A percentile compares a stretch with the other conserved stretches of the same genome.
phyloP scores from a whole-genome alignment of 2,888 invertebrate species.

The Deilephila porcellus region DNA sequence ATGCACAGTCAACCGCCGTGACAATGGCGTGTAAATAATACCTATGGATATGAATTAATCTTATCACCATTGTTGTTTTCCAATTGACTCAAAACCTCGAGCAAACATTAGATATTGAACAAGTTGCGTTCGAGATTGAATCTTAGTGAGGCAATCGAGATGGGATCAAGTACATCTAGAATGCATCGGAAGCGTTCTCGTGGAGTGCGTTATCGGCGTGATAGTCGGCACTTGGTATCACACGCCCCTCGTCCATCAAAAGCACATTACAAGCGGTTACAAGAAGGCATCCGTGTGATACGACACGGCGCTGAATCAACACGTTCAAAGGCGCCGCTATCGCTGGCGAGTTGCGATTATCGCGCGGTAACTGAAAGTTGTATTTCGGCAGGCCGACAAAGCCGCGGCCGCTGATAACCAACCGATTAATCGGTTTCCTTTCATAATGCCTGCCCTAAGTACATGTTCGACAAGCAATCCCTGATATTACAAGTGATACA shows the following conservation, averaged over 20 bases:
- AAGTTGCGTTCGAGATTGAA: slow-evolving; percentile 30
- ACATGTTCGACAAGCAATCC: slow-evolving; percentile 72
- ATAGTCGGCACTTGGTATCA: slow-evolving; percentile 52
- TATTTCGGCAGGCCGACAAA: slow-evolving; percentile 83
- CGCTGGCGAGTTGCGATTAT: slow-evolving; percentile 66
- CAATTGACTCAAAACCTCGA: neutral
- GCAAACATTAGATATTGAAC: neutral
- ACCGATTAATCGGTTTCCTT: slow-evolving; percentile 79
- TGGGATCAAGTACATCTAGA: slow-evolving; percentile 48
- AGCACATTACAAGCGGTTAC: slow-evolving; percentile 73
- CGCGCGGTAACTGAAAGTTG: slow-evolving; percentile 73
- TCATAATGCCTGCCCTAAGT: slow-evolving; percentile 60
- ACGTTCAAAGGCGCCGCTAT: slow-evolving; percentile 80
- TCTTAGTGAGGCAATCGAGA: slow-evolving; percentile 46
- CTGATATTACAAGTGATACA: slow-evolving; percentile 58
- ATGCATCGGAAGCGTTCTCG: slow-evolving; percentile 46
- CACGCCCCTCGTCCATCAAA: slow-evolving; percentile 80
- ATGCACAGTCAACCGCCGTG: neutral
- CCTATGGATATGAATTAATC: neutral
- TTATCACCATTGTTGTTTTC: slow-evolving; percentile 1
- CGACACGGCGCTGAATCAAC: slow-evolving; percentile 67
- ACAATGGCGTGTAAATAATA: neutral
- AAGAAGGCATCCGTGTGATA: slow-evolving; percentile 72
- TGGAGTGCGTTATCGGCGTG: slow-evolving; percentile 52
- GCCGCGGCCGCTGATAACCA: slow-evolving; percentile 67